A percentile compares a stretch with the other conserved stretches of the same genome.
Evolutionary conservation across 1,140 invertebrate genomes (phyloP).

Genomic region (Magallana gigas): DNA sequence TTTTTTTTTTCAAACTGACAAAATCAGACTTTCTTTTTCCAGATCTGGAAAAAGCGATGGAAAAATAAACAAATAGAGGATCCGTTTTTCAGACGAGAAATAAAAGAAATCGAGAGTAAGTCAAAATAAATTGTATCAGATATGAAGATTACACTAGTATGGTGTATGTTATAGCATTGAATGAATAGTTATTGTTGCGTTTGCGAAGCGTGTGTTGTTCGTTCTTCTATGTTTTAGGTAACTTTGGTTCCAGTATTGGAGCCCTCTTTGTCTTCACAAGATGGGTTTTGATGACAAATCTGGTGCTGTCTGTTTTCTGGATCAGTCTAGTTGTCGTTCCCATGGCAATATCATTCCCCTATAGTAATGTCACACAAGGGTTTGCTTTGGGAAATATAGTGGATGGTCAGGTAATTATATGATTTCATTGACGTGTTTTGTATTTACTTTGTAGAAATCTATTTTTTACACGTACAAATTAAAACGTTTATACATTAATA

Average conservation of each 20-base stretch:
- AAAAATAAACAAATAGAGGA: conserved; percentile 56
- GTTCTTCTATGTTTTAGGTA: conserved; percentile 53
- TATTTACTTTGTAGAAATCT: too few relatives aligned
- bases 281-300: conserved; percentile 64
- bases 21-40: background rate
- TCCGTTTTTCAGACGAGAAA: conserved; percentile 54
- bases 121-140: background rate
- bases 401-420: conserved; percentile 62
- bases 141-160: background rate
- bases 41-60: conserved; percentile 61
- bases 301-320: conserved; percentile 62
- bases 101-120: conserved; percentile 63
- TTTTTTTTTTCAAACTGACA: background rate
- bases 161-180: background rate
- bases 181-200: background rate
- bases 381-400: conserved; percentile 62
- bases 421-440: too few relatives aligned
- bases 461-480: too few relatives aligned
- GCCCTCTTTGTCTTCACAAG: conserved; percentile 65
- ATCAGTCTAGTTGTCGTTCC: conserved; percentile 61
- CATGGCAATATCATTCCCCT: conserved; percentile 61
- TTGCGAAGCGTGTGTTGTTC: background rate
- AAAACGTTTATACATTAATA: too few relatives aligned
- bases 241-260: conserved; percentile 69
- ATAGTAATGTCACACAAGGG: conserved; percentile 44